phyloP scores from a whole-genome alignment of 1,140 invertebrate species.

The Drosophila orosa region DNA sequence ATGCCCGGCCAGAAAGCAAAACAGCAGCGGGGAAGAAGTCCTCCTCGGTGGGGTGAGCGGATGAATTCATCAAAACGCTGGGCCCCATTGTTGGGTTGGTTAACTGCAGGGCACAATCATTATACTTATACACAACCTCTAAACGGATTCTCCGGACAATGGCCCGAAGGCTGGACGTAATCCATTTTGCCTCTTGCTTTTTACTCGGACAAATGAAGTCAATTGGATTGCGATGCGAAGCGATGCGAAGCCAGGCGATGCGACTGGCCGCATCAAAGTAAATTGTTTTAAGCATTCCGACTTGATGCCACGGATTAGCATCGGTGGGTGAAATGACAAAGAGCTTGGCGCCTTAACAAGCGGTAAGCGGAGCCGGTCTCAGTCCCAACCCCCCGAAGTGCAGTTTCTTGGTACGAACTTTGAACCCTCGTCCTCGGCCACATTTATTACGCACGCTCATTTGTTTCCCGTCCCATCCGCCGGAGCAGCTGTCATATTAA shows the following conservation, averaged over 20 bases:
- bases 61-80: conserved; percentile 72
- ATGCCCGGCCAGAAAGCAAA: conserved; percentile 42
- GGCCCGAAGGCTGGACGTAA: conserved; percentile 54
- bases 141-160: conserved; percentile 31
- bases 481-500: conserved; percentile 74
- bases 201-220: conserved; percentile 75
- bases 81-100: conserved; percentile 58
- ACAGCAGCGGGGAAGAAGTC: not conserved
- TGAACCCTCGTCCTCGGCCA: conserved; percentile 37
- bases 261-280: conserved; percentile 69
- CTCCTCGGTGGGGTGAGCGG: conserved; percentile 1
- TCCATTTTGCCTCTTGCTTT: conserved; percentile 75
- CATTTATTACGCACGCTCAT: conserved; percentile 79
- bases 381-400: conserved; percentile 34
- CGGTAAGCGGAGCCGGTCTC: conserved; percentile 20
- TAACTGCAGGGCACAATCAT: conserved; percentile 66
- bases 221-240: conserved; percentile 68
- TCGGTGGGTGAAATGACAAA: conserved; percentile 64
- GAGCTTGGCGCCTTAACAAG: conserved; percentile 66
- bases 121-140: conserved; percentile 47
- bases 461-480: conserved; percentile 57
- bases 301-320: conserved; percentile 67
- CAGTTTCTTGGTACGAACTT: conserved; percentile 69
- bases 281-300: conserved; percentile 77
- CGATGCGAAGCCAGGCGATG: conserved; percentile 26